Base-by-base conservation (phyloP, 2,888 invertebrate genomes). In the Pomacea canaliculata region DNA sequence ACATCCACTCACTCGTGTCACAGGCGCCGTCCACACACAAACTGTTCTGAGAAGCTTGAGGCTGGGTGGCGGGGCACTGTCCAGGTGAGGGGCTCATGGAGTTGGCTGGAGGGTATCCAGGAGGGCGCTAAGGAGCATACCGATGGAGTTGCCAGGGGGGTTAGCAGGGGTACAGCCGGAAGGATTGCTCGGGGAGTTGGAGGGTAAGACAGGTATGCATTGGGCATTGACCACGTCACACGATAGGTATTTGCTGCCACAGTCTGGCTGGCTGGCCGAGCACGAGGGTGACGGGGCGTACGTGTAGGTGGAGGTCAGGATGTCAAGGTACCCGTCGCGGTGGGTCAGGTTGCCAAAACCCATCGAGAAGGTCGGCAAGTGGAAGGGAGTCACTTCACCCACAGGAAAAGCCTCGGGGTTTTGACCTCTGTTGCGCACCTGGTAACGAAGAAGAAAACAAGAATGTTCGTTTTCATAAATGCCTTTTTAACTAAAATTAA, bases 1-100 rank as follows among this genome's bases (percentile, higher is more conserved):
- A 87, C 1, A 83, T 86, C 88, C 88, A 88, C 51, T 84, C 80
- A 67, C 79, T 79, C 8, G 82, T 83, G 73, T 87, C 86, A 65
- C 87, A 86, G 4, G 75, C 69, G 13, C 86, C 85, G 76, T 86
- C 83, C 3, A 86, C 81, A 73, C 86, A 87, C 66, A 83, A 87
- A 10, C 78, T 83, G 72, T 88, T 88, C 78, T 88, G 88, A 62
- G 67, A 70, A 23, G 78, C 68, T 56, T 80, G 70, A n/a, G 80
- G 81, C 27, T 79, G 78, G 48, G 81, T 76, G 71, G 46, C 46
- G 66, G 59, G 73, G 74, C 23, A 80, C 5, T 37, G 37, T 37
- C 37, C 37, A 37, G 37, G 37, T 5, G 5, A 37, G 37, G 37
- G 0, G 37, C 37, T 37, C 1, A 37, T 5, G 37, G 37, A 5